Evolutionary conservation across 2,888 invertebrate species (phyloP).

Genomic region (Nipponacmea schrenckii): DNA sequence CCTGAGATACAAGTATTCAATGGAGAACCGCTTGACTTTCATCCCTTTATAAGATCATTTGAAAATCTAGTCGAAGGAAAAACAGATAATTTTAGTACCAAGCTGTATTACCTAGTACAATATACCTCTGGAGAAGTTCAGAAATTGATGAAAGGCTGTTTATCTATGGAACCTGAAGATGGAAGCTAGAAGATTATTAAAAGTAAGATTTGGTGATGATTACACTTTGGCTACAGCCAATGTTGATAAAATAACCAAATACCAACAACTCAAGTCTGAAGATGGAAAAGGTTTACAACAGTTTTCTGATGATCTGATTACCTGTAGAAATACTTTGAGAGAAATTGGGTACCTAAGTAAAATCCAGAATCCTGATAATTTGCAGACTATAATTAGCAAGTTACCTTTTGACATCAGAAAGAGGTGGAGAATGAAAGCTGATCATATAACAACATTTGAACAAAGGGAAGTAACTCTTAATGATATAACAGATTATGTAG

Average conservation of each 20-base stretch:
- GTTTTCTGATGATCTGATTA: neutral
- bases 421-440: neutral
- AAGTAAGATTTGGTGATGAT: neutral
- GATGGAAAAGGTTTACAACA: neutral
- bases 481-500: neutral
- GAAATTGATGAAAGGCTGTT: neutral
- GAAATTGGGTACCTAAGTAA: neutral
- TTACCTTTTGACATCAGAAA: neutral
- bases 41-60: slow-evolving; percentile 1
- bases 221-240: neutral
- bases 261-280: neutral
- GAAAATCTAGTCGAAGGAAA: neutral
- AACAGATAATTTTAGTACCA: neutral
- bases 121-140: slow-evolving; percentile 1
- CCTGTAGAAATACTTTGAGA: neutral
- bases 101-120: neutral
- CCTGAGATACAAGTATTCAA: neutral
- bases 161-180: neutral
- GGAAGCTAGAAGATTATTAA: neutral
- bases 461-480: neutral
- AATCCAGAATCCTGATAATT: neutral
- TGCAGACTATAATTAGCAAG: neutral
- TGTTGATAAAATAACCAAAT: slow-evolving; percentile 1
- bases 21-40: slow-evolving; percentile 1
- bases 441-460: neutral